phyloP scores from a whole-genome alignment of 2,888 invertebrate genomes.

The Belgica antarctica region DNA sequence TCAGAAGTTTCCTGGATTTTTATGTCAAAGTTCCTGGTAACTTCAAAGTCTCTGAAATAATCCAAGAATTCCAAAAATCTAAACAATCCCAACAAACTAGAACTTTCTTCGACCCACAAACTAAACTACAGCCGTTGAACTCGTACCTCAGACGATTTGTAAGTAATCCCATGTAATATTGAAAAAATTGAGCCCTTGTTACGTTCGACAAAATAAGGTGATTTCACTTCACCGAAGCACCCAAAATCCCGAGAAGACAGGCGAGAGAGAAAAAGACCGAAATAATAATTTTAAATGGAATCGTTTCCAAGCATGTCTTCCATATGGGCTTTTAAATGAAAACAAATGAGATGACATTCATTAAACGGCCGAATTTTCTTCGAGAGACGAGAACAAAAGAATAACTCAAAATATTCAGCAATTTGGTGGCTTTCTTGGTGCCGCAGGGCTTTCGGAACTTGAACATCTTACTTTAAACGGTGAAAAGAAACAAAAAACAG shows the following conservation, averaged over 20 bases:
- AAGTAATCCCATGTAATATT: not conserved
- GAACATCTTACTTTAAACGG: conserved; percentile 33
- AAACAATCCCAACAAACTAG: too few species aligned
- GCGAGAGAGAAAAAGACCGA: too few species aligned
- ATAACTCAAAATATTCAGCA: not conserved
- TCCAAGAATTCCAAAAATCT: too few species aligned
- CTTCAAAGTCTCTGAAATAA: too few species aligned
- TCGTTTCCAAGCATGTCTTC: not conserved
- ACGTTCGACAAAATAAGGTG: not conserved
- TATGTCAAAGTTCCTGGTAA: too few species aligned
- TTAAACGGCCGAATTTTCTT: conserved; percentile 20
- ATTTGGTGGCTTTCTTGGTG: conserved; percentile 14
- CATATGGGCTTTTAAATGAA: conserved; percentile 30
- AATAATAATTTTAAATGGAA: too few species aligned
- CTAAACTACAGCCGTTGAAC: too few species aligned
- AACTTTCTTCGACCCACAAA: too few species aligned
- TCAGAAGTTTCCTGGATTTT: too few species aligned
- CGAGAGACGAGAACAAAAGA: conserved; percentile 10
- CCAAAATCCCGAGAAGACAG: not conserved
- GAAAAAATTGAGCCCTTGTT: not conserved
- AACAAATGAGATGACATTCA: conserved; percentile 43
- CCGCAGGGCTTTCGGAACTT: conserved; percentile 23
- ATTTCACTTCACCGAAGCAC: not conserved
- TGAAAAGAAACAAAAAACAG: too few species aligned
- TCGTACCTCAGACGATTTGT: not conserved